Evolutionary conservation across 1,140 invertebrate species (phyloP).

Genomic region (Monomorium pharaonis): DNA sequence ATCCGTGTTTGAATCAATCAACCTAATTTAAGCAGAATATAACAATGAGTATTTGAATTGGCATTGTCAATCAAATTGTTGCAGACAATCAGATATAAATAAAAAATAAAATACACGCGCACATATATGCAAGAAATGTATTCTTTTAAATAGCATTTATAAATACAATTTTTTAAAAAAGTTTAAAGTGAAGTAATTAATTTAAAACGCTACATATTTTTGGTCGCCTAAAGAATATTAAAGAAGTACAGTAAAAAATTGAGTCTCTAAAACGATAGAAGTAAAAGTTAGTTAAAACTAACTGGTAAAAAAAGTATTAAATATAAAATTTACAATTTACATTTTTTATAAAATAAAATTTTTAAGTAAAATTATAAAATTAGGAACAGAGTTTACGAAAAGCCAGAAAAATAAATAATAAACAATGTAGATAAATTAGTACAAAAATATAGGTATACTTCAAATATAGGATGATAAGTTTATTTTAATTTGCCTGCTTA

Average conservation of each 20-base stretch:
- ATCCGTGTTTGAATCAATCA: neutral
- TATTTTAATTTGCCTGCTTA: neutral
- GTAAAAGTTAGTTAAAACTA: neutral
- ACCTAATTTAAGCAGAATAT: slow-evolving; percentile 29
- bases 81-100: slow-evolving; percentile 4
- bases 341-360: neutral
- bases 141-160: neutral
- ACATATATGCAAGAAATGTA: neutral
- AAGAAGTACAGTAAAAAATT: neutral
- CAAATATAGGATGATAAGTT: neutral
- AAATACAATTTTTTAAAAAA: neutral
- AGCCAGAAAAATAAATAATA: neutral
- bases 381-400: neutral
- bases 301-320: neutral
- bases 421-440: neutral
- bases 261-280: neutral
- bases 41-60: neutral
- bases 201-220: neutral
- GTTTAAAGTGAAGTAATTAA: neutral
- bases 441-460: neutral
- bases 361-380: neutral
- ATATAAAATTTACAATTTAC: neutral
- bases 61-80: neutral
- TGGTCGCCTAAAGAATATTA: neutral
- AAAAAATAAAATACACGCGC: neutral